phyloP scores from a whole-genome alignment of 30 jellyfish, hydroid and myxozoan genomes.

The Sanderia malayensis region DNA sequence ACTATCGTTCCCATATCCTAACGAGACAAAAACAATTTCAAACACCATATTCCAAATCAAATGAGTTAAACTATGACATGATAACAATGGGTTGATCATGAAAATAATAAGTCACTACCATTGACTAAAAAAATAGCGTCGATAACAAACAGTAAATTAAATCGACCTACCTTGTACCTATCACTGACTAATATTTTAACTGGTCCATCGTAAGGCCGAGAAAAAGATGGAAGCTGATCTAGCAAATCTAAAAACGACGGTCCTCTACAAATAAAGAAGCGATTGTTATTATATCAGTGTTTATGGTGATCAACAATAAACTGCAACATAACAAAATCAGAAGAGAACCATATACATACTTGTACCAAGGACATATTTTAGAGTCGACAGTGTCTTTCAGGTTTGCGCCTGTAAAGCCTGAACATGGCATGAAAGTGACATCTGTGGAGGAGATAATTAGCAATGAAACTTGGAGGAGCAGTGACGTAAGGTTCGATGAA shows the following conservation, averaged over 20 bases:
- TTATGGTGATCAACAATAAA: too few species aligned
- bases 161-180: slow-evolving; percentile 76
- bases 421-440: slow-evolving; percentile 94
- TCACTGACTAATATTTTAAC: slow-evolving; percentile 90
- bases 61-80: too few species aligned
- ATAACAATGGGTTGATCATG: too few species aligned
- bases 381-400: slow-evolving; percentile 75
- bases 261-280: too few species aligned
- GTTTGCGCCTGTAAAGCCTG: slow-evolving; percentile 99
- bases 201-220: slow-evolving; percentile 91
- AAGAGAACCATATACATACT: slow-evolving; percentile 24
- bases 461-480: too few species aligned
- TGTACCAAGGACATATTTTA: slow-evolving; percentile 83
- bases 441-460: slow-evolving; percentile 65
- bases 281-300: too few species aligned
- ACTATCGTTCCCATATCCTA: slow-evolving; percentile 98
- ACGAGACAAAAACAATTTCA: not conserved
- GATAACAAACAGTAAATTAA: too few species aligned
- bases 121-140: too few species aligned
- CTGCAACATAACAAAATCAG: too few species aligned
- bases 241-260: slow-evolving; percentile 78
- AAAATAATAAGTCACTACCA: too few species aligned
- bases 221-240: slow-evolving; percentile 82
- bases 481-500: too few species aligned
- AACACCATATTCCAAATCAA: too few species aligned